A percentile compares a stretch with the other conserved stretches of the same genome.
Evolutionary conservation across 2,797 vertebrate genomes (phyloP).

Genomic region (Tangara arthus): DNA sequence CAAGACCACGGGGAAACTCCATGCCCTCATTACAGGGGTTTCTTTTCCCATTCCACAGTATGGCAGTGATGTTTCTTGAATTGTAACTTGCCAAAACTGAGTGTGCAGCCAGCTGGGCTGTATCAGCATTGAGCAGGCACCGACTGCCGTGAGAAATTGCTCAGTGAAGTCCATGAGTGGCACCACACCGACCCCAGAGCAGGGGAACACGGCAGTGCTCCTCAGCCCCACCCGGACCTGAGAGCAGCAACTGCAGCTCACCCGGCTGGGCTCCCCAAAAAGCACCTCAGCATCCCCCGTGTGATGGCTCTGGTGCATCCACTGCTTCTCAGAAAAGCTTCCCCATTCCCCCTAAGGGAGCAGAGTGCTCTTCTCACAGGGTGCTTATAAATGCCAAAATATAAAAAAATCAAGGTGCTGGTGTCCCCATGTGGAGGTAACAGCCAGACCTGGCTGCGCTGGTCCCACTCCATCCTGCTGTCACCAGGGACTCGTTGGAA

Average conservation of each 20-base stretch:
- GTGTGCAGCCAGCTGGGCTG: accelerated
- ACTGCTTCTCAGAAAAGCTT: accelerated
- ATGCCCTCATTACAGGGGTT: accelerated
- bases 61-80: accelerated
- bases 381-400: not conserved
- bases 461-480: not conserved
- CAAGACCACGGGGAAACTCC: accelerated
- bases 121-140: accelerated
- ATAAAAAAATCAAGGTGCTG: too few species aligned
- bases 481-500: accelerated
- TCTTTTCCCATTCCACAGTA: not conserved
- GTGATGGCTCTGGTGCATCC: accelerated
- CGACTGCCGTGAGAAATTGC: accelerated
- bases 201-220: accelerated
- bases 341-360: not conserved
- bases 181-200: not conserved
- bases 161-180: accelerated
- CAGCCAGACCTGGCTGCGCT: accelerated
- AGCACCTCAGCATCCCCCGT: accelerated
- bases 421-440: accelerated
- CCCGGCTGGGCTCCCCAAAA: not conserved
- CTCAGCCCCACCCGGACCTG: accelerated
- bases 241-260: not conserved
- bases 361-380: not conserved
- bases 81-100: not conserved